Conservation (phyloP, 2,113 vertebrate genomes). For the Lepus europaeus region DNA sequence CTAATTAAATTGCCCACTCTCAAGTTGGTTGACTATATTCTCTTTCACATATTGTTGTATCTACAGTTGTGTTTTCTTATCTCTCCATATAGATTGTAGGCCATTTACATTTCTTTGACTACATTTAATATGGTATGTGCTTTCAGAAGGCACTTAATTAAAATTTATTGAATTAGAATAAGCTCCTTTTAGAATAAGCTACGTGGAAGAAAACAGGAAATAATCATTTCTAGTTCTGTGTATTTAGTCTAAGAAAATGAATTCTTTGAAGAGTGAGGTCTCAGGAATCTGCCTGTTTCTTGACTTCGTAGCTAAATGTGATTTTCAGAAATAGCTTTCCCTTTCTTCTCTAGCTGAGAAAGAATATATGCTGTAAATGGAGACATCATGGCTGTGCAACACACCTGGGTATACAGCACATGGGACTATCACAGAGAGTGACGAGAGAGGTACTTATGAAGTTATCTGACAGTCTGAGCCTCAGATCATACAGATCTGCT, state of each 20-base stretch:
- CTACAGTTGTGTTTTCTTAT: conserved; percentile 44
- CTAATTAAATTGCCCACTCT: conserved; percentile 25
- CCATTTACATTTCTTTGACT: conserved; percentile 38
- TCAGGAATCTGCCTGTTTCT: conserved; percentile 23
- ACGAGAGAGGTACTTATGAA: neutral
- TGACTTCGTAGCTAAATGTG: neutral
- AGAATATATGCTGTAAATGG: neutral
- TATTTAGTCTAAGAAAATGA: conserved; percentile 49
- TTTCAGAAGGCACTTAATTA: conserved; percentile 52
- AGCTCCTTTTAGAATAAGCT: conserved; percentile 52
- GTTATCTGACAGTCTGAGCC: neutral
- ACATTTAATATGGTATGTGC: neutral
- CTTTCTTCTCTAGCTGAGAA: neutral
- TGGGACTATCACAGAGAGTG: neutral
- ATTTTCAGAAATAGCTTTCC: conserved; percentile 38
- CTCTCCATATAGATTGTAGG: neutral
- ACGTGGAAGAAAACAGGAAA: neutral
- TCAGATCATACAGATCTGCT: neutral
- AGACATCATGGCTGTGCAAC: neutral
- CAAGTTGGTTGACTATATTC: neutral
- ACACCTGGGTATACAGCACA: neutral
- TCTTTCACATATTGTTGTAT: neutral
- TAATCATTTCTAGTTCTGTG: neutral
- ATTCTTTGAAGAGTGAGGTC: neutral
- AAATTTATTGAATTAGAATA: conserved; percentile 54